These are phyloP conservation scores for Meloidogyne floridensis DNA, from an alignment of 1,140 invertebrate genomes.

Conservation along the genomic window DNA sequence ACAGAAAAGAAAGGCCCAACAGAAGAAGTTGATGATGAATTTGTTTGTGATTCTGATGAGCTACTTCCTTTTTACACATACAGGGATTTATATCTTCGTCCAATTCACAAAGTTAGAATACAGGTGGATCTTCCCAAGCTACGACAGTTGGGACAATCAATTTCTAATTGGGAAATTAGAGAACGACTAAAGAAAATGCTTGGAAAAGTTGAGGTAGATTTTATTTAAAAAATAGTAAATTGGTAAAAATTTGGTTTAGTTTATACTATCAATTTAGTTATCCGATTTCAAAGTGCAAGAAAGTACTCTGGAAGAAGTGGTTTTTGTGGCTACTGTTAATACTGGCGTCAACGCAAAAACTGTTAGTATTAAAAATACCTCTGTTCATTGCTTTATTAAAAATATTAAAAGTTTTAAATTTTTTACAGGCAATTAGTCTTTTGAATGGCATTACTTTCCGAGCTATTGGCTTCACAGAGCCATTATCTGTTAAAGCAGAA, in stretches of 20 bases:
- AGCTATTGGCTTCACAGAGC: constrained; percentile 43
- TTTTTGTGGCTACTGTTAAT: constrained; percentile 36
- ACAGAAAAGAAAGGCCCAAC: not conserved
- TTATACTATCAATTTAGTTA: constrained; percentile 17
- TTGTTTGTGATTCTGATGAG: constrained; percentile 27
- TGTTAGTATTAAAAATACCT: not conserved
- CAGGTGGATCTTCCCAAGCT: constrained; percentile 37
- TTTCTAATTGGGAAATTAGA: constrained; percentile 44
- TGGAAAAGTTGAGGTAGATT: constrained; percentile 26
- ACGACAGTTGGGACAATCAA: constrained; percentile 38
- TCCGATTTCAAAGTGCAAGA: constrained; percentile 45
- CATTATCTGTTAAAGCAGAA: constrained; percentile 28
- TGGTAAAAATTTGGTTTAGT: too few species aligned
- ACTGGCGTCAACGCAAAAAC: not conserved
- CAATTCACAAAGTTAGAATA: constrained; percentile 30
- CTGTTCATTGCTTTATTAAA: not conserved
- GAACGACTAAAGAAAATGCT: constrained; percentile 43
- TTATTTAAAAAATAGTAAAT: not conserved
- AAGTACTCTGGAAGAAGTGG: constrained; percentile 41
- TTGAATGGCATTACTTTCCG: constrained; percentile 40
- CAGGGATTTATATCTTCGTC: constrained; percentile 39
- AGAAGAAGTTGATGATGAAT: constrained; percentile 8
- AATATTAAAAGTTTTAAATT: not conserved
- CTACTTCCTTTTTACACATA: constrained; percentile 44
- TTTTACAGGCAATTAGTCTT: constrained; percentile 30